phyloP scores from a whole-genome alignment of 1,140 invertebrate species.

The Eumeta japonica region DNA sequence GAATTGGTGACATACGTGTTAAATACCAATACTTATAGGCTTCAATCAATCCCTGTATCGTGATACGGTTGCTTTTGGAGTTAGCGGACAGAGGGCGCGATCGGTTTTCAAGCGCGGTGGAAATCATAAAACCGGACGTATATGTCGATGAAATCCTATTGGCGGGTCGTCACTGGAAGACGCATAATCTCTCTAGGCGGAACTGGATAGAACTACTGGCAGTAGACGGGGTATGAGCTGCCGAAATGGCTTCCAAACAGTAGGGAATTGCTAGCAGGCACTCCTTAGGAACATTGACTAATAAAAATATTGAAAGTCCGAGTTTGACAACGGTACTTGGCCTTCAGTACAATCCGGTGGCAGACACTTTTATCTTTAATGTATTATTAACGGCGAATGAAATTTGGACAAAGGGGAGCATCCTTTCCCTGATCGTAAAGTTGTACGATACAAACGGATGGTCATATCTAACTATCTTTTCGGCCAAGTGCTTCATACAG shows the following conservation, averaged over 20 bases:
- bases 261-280: slow-evolving; percentile 3
- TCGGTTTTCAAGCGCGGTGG: slow-evolving; percentile 1
- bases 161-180: slow-evolving; percentile 6
- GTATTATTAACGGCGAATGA: not conserved
- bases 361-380: not conserved
- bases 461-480: not conserved
- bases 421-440: not conserved
- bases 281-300: slow-evolving; percentile 8
- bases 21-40: slow-evolving; percentile 38
- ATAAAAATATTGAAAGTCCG: not conserved
- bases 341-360: not conserved
- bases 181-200: slow-evolving; percentile 1
- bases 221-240: slow-evolving; percentile 11
- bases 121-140: not conserved
- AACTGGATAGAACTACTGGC: slow-evolving; percentile 6
- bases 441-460: not conserved
- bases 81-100: slow-evolving; percentile 13
- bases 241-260: slow-evolving; percentile 11
- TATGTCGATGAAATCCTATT: slow-evolving; percentile 7
- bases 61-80: slow-evolving; percentile 24
- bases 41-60: slow-evolving; percentile 25
- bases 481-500: not conserved
- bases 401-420: not conserved
- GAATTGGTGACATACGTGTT: slow-evolving; percentile 21
- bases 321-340: not conserved